Base-by-base conservation (phyloP, 2,113 vertebrate species). In the Odocoileus hemionus region DNA sequence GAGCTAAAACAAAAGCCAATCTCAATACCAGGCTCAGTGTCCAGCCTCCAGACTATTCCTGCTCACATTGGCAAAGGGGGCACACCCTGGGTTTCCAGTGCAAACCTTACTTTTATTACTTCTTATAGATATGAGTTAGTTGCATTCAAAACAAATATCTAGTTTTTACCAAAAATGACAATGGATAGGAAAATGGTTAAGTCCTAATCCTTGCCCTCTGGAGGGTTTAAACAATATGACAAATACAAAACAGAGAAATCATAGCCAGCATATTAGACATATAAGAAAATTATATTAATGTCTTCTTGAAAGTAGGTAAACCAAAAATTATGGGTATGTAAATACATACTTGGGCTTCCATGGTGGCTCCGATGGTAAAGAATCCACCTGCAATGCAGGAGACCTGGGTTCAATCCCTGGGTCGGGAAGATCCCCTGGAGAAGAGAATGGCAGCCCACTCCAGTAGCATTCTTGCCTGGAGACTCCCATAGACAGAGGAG, bases 71-170 rank as follows among this genome's bases (percentile, higher is more conserved):
- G 6, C 58, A 70, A 96, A 85, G 52, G 52, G 92, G 54, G 43
- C 36, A 85, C 83, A 50, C n/a, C 23, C 76, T 90, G 43, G 17
- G 17, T 95, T 96, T 95, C 54, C 54, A 14, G 5, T 30, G 10
- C 64, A 58, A 79, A 58, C 30, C 52, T 45, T 87, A 54, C 67
- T 86, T 89, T 86, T 76, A 86, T 58, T 95, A 78, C 17, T 67
- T 98, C 91, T 86, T 52, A 52, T 52, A 93, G 30, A 95, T 87
- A 52, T 94, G 23, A 82, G 23, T 95, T 86, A 89, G 39, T 80
- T 4, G 1, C 21, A 76, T 86, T 61, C 12, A 79, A 58, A 95
- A 94, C 78, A 89, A 94, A 60, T 70, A 36, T 80, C 1, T 6
- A 7, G 57, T 92, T 11, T 91, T 91, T 83, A 78, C 67, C 45